Base-by-base conservation (phyloP, 2,113 vertebrate genomes). In the Leptosomus discolor region DNA sequence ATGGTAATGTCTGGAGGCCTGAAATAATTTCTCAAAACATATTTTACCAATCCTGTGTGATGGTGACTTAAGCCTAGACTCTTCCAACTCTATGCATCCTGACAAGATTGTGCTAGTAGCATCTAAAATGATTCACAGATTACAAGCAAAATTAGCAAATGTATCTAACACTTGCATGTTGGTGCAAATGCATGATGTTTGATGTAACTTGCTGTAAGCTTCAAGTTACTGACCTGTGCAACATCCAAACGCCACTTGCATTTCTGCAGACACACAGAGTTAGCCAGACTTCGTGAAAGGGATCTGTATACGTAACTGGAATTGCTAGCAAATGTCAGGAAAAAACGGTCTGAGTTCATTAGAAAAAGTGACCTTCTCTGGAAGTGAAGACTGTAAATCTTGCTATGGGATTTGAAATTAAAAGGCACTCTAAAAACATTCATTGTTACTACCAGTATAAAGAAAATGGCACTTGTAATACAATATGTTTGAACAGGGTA, bases 271-370 rank as follows among this genome's bases (percentile, higher is more conserved):
- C 67, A 85, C 27, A 9, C 29, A 34, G 21, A 43, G 27, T 56
- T 70, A 65, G 46, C 27, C 84, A 48, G 41, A 23, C 27, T 36
- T 41, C 0, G 0, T 46, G 46, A 26, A 63, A 63, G 23, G 4
- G 1, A 50, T 29, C 34, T 68, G 36, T 29, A 14, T 19, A 37
- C 0, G 0, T 46, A 67, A 56, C 29, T 63, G 36, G n/a, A 89
- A 48, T 43, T 77, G 19, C 18, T 24, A 26, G 27, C 17, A 6
- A 84, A 36, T 30, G 53, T 21, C 54, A 48, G 26, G 21, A 73
- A 69, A 86, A 91, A 26, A 5, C 51, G 6, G 4, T 61, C 21
- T 74, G 12, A 61, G 4, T 19, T 84, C 11, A n/a, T 61, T 53
- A 78, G 65, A 73, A 77, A 75, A 90, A 63, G 26, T 46, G 4